Evolutionary conservation across 2,888 invertebrate species (phyloP), one percentile per base, ranked within the genome.

Genomic region (Nesidiocoris tenuis): DNA sequence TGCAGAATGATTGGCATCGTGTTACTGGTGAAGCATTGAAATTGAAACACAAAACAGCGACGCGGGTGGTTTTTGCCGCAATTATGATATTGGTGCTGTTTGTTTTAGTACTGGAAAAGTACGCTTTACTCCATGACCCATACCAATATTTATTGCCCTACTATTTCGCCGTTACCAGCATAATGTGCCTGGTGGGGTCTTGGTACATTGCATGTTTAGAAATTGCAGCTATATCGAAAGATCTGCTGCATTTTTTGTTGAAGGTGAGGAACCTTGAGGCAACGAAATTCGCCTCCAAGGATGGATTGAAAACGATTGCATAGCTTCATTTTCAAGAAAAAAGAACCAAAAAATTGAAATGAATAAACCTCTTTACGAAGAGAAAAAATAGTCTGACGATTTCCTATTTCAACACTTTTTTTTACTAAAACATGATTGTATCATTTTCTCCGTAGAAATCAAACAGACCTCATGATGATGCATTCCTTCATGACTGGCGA

Each of bases 141-240:
- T 68, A 25, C 23, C 72, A 66, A 25, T 70, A 75, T n/a, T 63
- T 78, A 55, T 64, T 78, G 1, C 76, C 78, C 3, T 74, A 76
- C 23, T 76, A 74, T 74, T 63, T 78, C 59, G 74, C 74, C 16
- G 39, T 78, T n/a, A 68, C 61, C 17, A 74, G 68, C 17, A 74
- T 76, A 16, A 59, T 39, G 5, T 66, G 76, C 9, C 21, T 76
- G 7, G 56, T 78, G 3, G 64, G 39, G 0, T 2, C 61, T n/a
- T 78, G 76, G 74, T 76, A 63, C 66, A 61, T 65, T 12, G 67
- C 76, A 0, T 78, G 78, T 61, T 55, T 76, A 12, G 78, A 78
- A 64, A 57, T 78, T 0, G 67, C 25, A 17, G 18, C 24, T 0
- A 21, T 78, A 9, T 74, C 76, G 23, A 67, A 74, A 12, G 61